Evolutionary conservation across 1,140 invertebrate species (phyloP).

Genomic region (Monomorium pharaonis): DNA sequence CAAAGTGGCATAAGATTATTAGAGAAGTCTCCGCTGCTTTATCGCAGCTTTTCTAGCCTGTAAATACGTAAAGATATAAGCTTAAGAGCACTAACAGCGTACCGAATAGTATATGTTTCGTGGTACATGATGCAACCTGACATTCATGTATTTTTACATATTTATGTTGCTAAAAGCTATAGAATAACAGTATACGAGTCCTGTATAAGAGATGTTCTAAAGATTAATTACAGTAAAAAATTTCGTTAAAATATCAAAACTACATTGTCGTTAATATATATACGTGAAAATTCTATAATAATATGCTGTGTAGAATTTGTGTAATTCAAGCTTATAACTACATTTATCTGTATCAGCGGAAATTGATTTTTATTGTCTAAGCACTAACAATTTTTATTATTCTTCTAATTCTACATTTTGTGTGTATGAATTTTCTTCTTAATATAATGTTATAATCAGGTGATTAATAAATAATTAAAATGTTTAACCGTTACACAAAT

Average conservation of each 20-base stretch:
- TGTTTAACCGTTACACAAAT: not conserved
- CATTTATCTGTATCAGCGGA: too few species aligned
- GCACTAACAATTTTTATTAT: not conserved
- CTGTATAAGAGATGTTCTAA: too few species aligned
- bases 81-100: slow-evolving; percentile 13
- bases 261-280: not conserved
- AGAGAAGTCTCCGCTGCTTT: not conserved
- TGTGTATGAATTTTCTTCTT: not conserved
- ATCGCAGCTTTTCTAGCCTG: not conserved
- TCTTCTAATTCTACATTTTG: not conserved
- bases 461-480: not conserved
- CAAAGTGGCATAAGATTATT: not conserved
- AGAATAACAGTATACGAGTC: not conserved
- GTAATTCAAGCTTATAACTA: not conserved
- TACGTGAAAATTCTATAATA: not conserved
- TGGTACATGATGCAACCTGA: not conserved
- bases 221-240: not conserved
- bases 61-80: slow-evolving; percentile 38
- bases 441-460: not conserved
- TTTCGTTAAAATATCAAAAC: not conserved
- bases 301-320: not conserved
- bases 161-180: not conserved
- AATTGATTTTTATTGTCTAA: not conserved
- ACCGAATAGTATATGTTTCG: not conserved
- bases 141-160: not conserved